Base-by-base conservation (phyloP, 2,888 invertebrate species). In the Nebria brevicollis region DNA sequence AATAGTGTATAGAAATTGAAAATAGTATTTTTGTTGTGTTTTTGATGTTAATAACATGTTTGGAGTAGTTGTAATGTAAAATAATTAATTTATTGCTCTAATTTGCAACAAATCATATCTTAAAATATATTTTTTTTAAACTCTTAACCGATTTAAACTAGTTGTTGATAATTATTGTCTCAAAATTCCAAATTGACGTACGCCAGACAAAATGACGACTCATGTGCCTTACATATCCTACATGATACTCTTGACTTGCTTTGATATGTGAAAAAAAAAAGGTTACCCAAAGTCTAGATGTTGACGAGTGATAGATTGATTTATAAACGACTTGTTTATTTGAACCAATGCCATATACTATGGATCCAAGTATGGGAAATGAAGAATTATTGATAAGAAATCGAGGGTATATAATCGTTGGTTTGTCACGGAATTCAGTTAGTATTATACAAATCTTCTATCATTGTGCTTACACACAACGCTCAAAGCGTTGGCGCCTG, bases 401-500 rank as follows among this genome's bases (percentile, higher is more conserved):
- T 70, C 26, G 20, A 10, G 70, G 64, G 75, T 80, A 80, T 80
- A 80, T 41, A 80, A 75, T 66, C 11, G 13, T 8, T 10, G 15
- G 64, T 15, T 34, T n/a, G 75, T 10, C 25, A 11, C 25, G 1
- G 10, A 2, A 72, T 13, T 43, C 41, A 43, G 43, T 75, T 75
- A 80, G 80, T 80, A 80, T 80, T 75, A 80, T 75, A 80, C 78
- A 74, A 74, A 26, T 70, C n/a, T 65, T 75, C 79, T 68, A 11
- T 74, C 66, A 64, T 70, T 54, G 34, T 75, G 70, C 20, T 34
- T n/a, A 75, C 26, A 75, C 26, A 74, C 75, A 76, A 73, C 77
- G 81, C 81, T n/a, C 8, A 11, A 42, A 72, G 83, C 81, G 82
- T 83, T 84, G 84, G 83, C 83, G 84, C 83, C 82, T 73, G 54